These are phyloP conservation scores for Heliocidaris erythrogramma DNA, from an alignment of 35 echinoderm and acorn worm species.

Conservation along the genomic window DNA sequence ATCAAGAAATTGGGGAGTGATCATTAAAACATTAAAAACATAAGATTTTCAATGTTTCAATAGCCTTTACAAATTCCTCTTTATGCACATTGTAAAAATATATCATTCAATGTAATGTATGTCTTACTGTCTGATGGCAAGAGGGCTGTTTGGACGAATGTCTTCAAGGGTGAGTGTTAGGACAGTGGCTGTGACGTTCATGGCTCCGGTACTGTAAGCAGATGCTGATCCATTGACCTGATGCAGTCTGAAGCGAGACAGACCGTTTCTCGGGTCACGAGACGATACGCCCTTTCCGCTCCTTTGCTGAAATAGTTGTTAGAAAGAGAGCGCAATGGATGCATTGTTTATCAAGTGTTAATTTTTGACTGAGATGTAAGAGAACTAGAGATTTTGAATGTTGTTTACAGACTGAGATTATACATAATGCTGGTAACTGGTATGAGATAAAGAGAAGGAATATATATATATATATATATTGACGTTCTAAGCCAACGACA, in stretches of 20 bases:
- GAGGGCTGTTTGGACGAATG: conserved; percentile 91
- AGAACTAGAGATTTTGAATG: too few relatives aligned
- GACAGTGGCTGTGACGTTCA: conserved; percentile 60
- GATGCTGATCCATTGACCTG: conserved; percentile 70
- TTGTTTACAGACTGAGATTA: too few relatives aligned
- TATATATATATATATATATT: too few relatives aligned
- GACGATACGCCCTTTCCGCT: conserved; percentile 60
- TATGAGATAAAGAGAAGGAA: background rate
- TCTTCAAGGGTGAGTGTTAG: conserved; percentile 84
- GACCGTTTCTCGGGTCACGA: conserved; percentile 80
- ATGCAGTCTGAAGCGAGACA: conserved; percentile 86
- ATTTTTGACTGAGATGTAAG: background rate
- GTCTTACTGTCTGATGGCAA: conserved; percentile 92
- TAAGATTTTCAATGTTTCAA: too few relatives aligned
- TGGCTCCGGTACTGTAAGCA: conserved; percentile 74
- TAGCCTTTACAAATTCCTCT: too few relatives aligned
- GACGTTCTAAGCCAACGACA: too few relatives aligned
- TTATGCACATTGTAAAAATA: background rate
- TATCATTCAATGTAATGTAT: too few relatives aligned
- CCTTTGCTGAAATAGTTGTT: conserved; percentile 57
- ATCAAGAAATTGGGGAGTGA: too few relatives aligned
- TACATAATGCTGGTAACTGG: background rate
- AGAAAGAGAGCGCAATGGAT: background rate
- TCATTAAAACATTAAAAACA: too few relatives aligned
- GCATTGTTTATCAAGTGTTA: background rate